Conservation (phyloP, 2,888 invertebrate genomes). For the Microchrysa polita region DNA sequence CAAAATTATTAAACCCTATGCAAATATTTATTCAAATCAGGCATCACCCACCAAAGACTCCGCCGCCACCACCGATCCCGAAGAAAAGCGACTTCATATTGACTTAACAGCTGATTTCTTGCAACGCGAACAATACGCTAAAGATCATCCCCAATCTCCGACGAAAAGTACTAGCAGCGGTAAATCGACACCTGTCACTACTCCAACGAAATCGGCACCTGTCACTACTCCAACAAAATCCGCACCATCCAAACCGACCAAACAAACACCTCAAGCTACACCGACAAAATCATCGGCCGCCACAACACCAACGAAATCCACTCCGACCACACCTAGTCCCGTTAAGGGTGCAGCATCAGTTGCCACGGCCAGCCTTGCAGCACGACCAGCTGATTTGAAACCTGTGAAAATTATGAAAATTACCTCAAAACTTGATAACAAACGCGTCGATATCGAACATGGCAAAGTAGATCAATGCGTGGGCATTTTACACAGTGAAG, state of each 20-base stretch:
- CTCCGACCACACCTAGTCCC: neutral
- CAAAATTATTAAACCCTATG: neutral
- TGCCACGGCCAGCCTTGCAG: neutral
- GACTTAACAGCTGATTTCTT: conserved; percentile 73
- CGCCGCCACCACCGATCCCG: neutral
- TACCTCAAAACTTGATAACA: conserved; percentile 34
- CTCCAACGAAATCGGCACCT: conserved; percentile 6
- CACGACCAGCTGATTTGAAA: conserved; percentile 31
- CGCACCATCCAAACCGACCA: conserved; percentile 56
- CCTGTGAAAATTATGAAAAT: conserved; percentile 36
- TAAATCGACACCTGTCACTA: neutral
- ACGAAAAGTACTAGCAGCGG: neutral
- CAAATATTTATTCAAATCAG: conserved; percentile 36
- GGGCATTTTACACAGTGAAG: conserved; percentile 71
- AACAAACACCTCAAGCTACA: neutral
- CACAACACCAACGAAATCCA: conserved; percentile 21
- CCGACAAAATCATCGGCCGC: neutral
- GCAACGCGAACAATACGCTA: conserved; percentile 73
- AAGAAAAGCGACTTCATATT: conserved; percentile 53
- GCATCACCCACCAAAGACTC: conserved; percentile 10
- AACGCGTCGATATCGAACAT: conserved; percentile 60
- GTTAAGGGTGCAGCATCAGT: neutral
- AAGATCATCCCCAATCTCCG: conserved; percentile 43
- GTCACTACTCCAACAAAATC: neutral
- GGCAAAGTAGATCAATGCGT: conserved; percentile 72